Conservation (phyloP, 2,113 vertebrate genomes). For the Lophura nycthemera region DNA sequence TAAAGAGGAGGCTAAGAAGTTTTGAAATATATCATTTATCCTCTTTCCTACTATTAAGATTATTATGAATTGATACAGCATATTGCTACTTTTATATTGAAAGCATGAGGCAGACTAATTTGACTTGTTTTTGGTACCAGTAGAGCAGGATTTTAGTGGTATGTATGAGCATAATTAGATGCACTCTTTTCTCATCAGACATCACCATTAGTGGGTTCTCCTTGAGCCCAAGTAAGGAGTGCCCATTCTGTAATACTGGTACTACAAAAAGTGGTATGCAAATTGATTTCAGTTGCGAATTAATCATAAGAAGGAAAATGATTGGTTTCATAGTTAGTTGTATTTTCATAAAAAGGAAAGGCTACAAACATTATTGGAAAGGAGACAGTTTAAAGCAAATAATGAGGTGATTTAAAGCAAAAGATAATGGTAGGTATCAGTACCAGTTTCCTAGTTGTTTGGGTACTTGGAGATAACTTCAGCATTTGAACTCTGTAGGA, state of each 20-base stretch:
- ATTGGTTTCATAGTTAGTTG: background rate
- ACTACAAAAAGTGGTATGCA: background rate
- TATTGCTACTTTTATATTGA: background rate
- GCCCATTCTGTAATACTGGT: background rate
- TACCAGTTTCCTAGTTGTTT: background rate
- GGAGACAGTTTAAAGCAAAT: background rate
- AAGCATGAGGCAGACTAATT: background rate
- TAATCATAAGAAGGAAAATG: background rate
- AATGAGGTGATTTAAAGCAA: background rate
- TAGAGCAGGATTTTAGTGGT: background rate
- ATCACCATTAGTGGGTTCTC: background rate
- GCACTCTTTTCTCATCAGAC: background rate
- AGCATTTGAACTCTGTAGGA: background rate
- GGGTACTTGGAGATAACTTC: background rate
- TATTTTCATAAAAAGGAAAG: background rate
- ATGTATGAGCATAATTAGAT: background rate
- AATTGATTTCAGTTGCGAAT: conserved; percentile 1
- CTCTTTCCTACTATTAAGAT: background rate
- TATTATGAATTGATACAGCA: background rate
- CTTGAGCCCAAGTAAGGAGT: background rate
- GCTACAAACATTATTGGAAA: background rate
- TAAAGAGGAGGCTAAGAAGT: background rate
- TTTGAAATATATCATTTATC: background rate
- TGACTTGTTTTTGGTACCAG: background rate
- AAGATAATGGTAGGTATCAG: background rate